Conservation (phyloP, 2,888 invertebrate species). For the Ptilodon capucinus region DNA sequence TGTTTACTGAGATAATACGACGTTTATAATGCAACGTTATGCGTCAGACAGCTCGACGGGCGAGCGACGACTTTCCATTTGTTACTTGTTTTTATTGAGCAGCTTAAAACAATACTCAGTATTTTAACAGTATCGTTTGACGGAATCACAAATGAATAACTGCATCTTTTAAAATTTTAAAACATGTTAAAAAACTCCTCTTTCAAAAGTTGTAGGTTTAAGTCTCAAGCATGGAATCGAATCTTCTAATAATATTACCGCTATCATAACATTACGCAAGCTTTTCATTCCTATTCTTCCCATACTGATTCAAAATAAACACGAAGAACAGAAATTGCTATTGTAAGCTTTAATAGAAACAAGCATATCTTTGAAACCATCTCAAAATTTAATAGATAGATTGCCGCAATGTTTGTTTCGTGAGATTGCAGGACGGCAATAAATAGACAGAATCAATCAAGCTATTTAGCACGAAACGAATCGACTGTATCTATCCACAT, state of each 20-base stretch:
- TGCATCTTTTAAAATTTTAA: too few species aligned
- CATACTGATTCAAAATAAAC: background rate
- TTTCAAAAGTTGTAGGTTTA: too few species aligned
- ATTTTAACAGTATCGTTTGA: background rate
- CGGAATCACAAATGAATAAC: too few species aligned
- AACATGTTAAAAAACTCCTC: too few species aligned
- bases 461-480: slow-evolving; percentile 20
- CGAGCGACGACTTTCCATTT: background rate
- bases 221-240: too few species aligned
- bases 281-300: background rate
- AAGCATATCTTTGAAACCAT: background rate
- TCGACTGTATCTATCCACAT: slow-evolving; percentile 24
- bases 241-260: background rate
- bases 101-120: background rate
- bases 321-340: background rate
- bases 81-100: background rate
- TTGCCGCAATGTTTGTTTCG: slow-evolving; percentile 1
- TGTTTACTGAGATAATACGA: background rate
- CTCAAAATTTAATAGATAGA: background rate
- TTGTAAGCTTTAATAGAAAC: background rate
- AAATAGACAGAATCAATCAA: slow-evolving; percentile 25
- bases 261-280: background rate
- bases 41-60: background rate
- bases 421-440: slow-evolving; percentile 3
- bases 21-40: background rate